Base-by-base conservation (phyloP, 2,113 vertebrate genomes). In the Oncorhynchus clarkii region DNA sequence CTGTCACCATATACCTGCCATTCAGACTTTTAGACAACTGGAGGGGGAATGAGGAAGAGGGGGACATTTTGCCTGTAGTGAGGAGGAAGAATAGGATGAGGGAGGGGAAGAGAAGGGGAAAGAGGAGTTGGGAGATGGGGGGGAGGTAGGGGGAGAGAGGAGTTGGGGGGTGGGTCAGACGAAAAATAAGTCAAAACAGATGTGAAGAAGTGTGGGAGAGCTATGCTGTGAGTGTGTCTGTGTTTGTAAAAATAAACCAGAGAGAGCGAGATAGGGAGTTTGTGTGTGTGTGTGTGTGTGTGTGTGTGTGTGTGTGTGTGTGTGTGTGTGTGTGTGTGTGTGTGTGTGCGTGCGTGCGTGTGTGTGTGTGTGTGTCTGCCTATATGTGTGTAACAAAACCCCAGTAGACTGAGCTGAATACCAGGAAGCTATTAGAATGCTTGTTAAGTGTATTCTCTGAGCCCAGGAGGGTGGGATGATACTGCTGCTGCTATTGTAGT, bases 1-100 rank as follows among this genome's bases (percentile, higher is more conserved):
- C 82, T 87, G 88, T 11, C 91, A 95, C 91, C 87, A 90, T 92
- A 94, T 90, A 94, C 92, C 92, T 89, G 88, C 88, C 91, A 87
- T 91, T 94, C 91, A 34, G 67, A 67, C 16, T n/a, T 91, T 94
- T 91, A 34, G 67, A 67, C 16, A 39, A 34, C 29, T 39, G 67
- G 4, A 34, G 31, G 7, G 31, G 68, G 68, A 24, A 39, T 16
- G 20, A 18, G 20, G 31, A 27, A 12, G 12, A 27, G 27, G 67
- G 1, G 67, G 13, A 14, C 9, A n/a, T 80, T 75, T 67, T 68
- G 2, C 72, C 54, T 66, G 64, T 49, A 49, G 31, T 18, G 20
- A n/a, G 22, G 24, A 26, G 70, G 67, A 34, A 74, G 45, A 70
- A 45, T 5, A 26, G 71, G 72, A 49, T 8, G 71, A 45, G 39